Evolutionary conservation across 2,888 invertebrate genomes (phyloP), one percentile per base, ranked within the genome.

Genomic region (Zaprionus obscuricornis): DNA sequence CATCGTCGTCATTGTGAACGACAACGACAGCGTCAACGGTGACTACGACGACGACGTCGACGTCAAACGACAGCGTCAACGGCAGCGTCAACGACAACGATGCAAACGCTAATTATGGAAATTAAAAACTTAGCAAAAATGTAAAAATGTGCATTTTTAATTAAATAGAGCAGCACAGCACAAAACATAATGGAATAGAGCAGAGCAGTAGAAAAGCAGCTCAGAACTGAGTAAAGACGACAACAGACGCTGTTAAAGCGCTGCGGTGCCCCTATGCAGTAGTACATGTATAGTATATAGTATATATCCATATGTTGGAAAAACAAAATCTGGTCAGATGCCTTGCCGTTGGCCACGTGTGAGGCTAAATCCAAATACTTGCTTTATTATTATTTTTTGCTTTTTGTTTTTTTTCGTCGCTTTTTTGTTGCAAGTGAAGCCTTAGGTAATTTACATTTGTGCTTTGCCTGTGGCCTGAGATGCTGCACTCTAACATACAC

Each of bases 41-140:
- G 47, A 24, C 13, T 27, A 33, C 43, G 50, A 34, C 56, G 66
- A 45, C 56, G 54, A 46, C 78, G 68, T n/a, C n/a, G n/a, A n/a
- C n/a, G n/a, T n/a, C n/a, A n/a, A n/a, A n/a, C 33, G 3, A 8
- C 33, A 33, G 33, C 33, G 43, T 29, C 43, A 45, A 36, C 59
- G 36, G 39, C 37, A 40, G 22, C 13, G 31, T 31, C 43, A 54
- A 34, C 56, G 66, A 45, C 56, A 56, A 46, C 78, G 68, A 45
- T 74, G 75, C 52, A 50, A 77, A 58, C 73, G 78, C 81, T 81
- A 81, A 81, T 81, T 81, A 81, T 85, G 81, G 82, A 81, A 81
- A 81, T 81, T 82, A 82, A 82, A 85, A 82, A 82, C 85, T 82
- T 82, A 63, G 83, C 64, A 14, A 73, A 81, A 69, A 74, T 74